Evolutionary conservation across 2,888 invertebrate genomes (phyloP).

Genomic region (Pollenia griseotomentosa): DNA sequence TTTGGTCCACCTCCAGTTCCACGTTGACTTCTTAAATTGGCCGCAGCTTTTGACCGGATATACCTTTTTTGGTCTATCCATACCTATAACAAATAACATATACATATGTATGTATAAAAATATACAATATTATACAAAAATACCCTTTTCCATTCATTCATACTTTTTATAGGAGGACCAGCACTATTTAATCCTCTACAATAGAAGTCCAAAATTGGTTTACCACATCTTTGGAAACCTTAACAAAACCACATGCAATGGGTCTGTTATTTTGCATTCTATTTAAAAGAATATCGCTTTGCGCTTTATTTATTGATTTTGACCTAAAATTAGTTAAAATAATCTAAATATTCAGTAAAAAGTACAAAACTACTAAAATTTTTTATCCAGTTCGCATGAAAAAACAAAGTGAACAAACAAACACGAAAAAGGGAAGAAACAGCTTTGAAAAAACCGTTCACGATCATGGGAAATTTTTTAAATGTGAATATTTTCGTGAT

Average conservation of each 20-base stretch:
- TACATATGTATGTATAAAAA: background rate
- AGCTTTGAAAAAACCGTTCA: too few species aligned
- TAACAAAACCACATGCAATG: conserved; percentile 43
- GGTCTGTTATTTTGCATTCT: conserved; percentile 14
- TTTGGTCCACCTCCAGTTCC: conserved; percentile 17
- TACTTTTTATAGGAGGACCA: conserved; percentile 7
- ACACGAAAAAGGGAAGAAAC: too few species aligned
- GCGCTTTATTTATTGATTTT: conserved; percentile 2
- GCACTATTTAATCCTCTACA: conserved; percentile 12
- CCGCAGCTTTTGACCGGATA: too few species aligned
- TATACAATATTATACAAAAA: background rate
- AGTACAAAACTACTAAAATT: too few species aligned
- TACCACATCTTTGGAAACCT: conserved; percentile 20
- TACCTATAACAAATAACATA: background rate
- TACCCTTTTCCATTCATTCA: conserved; percentile 17
- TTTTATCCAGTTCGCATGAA: too few species aligned
- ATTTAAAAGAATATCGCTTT: background rate
- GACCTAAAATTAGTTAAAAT: background rate
- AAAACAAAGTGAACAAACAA: too few species aligned
- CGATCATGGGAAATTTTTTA: too few species aligned
- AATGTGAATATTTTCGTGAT: too few species aligned
- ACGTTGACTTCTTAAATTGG: background rate
- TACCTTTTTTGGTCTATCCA: conserved; percentile 5
- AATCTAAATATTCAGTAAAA: too few species aligned
- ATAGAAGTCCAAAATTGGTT: conserved; percentile 9